phyloP scores from a whole-genome alignment of 2,888 invertebrate species.

The Drosophila flavopinicola region DNA sequence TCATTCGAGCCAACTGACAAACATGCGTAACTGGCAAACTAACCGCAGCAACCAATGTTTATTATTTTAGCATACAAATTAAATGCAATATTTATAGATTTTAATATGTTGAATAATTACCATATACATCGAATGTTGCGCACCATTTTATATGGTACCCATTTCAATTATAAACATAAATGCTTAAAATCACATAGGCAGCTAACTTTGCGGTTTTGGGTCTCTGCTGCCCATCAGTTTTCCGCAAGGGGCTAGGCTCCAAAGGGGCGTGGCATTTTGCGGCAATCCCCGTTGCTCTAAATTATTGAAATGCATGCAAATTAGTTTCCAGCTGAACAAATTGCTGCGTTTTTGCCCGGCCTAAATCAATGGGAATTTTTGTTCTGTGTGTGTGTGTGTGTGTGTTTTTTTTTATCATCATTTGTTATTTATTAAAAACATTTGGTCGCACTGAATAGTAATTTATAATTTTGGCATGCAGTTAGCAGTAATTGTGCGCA shows the following conservation, averaged over 20 bases:
- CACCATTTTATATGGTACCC: constrained; percentile 23
- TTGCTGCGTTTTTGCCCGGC: constrained; percentile 19
- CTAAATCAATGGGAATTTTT: constrained; percentile 14
- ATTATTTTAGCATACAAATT: constrained; percentile 77
- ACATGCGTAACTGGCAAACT: constrained; percentile 36
- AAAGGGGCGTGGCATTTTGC: constrained; percentile 14
- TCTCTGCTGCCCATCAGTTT: background rate
- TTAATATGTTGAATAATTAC: constrained; percentile 64
- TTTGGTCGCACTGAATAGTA: constrained; percentile 16
- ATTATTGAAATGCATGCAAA: constrained; percentile 67
- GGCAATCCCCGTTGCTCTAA: constrained; percentile 26
- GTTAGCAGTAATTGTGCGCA: constrained; percentile 17
- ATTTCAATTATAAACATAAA: constrained; percentile 51
- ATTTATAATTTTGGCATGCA: constrained; percentile 17
- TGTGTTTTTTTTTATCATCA: constrained; percentile 12
- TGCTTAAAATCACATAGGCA: constrained; percentile 47
- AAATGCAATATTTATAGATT: constrained; percentile 73
- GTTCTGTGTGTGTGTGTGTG: background rate
- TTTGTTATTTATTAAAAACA: constrained; percentile 43
- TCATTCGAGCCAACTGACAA: constrained; percentile 59
- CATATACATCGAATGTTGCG: constrained; percentile 21
- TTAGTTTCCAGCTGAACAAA: constrained; percentile 56
- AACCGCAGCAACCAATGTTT: constrained; percentile 72
- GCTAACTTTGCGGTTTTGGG: constrained; percentile 41
- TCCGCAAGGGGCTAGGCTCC: too few relatives aligned